Conservation (phyloP, 2,797 vertebrate genomes). For the Hoplostethus mediterraneus region DNA sequence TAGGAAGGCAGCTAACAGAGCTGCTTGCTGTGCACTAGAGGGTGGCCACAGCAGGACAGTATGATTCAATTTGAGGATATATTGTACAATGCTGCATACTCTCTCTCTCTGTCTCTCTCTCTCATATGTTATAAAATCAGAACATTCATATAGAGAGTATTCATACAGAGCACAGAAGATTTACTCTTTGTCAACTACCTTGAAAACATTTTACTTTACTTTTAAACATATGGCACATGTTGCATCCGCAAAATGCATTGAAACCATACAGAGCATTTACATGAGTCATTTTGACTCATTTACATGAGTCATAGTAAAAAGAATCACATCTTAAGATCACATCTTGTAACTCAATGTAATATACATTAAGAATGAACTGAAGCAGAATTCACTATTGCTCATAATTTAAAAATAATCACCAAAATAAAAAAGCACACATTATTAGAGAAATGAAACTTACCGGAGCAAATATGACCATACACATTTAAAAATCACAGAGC, state of each 20-base stretch:
- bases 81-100: slow-evolving; percentile 13
- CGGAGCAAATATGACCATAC: slow-evolving; percentile 99
- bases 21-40: slow-evolving; percentile 69
- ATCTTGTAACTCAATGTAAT: not conserved
- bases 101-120: too few relatives aligned
- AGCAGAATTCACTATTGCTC: not conserved
- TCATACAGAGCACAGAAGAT: not conserved
- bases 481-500: slow-evolving; percentile 96
- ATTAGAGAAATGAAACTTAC: slow-evolving; percentile 85
- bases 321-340: not conserved
- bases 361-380: not conserved
- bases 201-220: slow-evolving; percentile 5
- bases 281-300: not conserved
- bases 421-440: not conserved
- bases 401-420: too few relatives aligned
- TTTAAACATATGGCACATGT: slow-evolving; percentile 9
- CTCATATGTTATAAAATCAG: not conserved
- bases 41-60: slow-evolving; percentile 65
- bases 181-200: not conserved
- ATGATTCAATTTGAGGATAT: slow-evolving; percentile 36
- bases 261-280: slow-evolving; percentile 4
- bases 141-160: slow-evolving; percentile 1
- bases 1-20: slow-evolving; percentile 72
- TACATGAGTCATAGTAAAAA: not conserved
- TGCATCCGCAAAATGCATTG: not conserved